Conservation (phyloP, 64 coral and sea anemone species). For the Exaiptasia diaphana region DNA sequence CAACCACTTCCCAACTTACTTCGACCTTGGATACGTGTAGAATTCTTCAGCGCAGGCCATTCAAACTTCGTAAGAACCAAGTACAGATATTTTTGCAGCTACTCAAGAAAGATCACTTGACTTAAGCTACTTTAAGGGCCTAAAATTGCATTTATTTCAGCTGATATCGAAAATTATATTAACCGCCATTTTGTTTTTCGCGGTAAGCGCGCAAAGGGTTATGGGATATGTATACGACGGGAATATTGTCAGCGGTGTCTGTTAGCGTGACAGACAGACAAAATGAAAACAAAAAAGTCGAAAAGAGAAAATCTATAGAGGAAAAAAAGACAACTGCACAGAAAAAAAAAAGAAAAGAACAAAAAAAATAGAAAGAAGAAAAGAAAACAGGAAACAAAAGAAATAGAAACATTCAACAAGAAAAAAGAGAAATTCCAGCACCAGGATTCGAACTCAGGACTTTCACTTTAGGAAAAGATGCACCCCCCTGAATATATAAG, state of each 20-base stretch:
- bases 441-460: no score
- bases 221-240: background rate
- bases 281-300: background rate
- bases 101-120: no score
- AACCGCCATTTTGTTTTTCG: background rate
- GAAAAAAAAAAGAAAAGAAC: background rate
- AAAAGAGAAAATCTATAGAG: background rate
- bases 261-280: background rate
- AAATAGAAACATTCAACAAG: no score
- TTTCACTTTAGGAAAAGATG: no score
- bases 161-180: background rate
- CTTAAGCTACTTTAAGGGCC: no score
- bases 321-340: no score
- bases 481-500: no score
- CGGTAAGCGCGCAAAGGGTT: background rate
- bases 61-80: background rate
- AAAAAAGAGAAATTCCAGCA: no score
- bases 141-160: no score
- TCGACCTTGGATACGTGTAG: conserved; percentile 26
- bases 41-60: conserved; percentile 56
- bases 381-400: background rate
- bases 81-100: background rate
- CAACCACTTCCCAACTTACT: conserved; percentile 28
- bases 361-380: background rate
- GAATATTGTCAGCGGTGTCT: background rate